phyloP scores from a whole-genome alignment of 2,888 invertebrate genomes.

The Allolobophora icterica region DNA sequence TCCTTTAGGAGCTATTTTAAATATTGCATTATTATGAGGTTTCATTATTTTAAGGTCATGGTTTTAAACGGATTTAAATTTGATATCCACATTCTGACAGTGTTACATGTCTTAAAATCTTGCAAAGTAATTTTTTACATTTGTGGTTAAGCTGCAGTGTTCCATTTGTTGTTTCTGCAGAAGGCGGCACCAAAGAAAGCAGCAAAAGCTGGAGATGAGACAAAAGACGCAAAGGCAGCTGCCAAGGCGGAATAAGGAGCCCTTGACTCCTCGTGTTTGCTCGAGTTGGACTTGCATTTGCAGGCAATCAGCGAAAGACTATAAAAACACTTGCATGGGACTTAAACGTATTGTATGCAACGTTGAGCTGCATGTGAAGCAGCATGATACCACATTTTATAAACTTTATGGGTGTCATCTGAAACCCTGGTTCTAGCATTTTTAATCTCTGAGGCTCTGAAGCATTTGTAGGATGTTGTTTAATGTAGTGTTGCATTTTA shows the following conservation, averaged over 20 bases:
- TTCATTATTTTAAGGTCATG: no score
- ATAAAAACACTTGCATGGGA: conserved; percentile 14
- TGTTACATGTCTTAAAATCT: no score
- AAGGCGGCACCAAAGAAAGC: conserved; percentile 12
- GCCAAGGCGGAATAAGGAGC: background rate
- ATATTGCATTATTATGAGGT: no score
- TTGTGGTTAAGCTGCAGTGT: background rate
- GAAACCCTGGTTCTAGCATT: conserved; percentile 4
- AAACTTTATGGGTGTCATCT: background rate
- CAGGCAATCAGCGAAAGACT: conserved; percentile 20
- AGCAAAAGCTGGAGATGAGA: background rate
- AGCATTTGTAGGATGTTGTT: conserved; percentile 10
- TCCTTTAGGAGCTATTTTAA: background rate
- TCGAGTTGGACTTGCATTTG: conserved; percentile 19
- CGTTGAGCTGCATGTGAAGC: conserved; percentile 2
- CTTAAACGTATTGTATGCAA: conserved; percentile 15
- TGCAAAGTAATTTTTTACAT: background rate
- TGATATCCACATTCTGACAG: no score
- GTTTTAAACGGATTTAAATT: no score
- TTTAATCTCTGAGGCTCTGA: conserved; percentile 14
- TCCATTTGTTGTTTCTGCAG: background rate
- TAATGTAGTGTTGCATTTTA: conserved; percentile 17
- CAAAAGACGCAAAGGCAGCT: conserved; percentile 15
- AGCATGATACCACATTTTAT: background rate
- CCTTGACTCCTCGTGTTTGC: background rate